Evolutionary conservation across 2,888 invertebrate genomes (phyloP).

Genomic region (Andrena dorsata): DNA sequence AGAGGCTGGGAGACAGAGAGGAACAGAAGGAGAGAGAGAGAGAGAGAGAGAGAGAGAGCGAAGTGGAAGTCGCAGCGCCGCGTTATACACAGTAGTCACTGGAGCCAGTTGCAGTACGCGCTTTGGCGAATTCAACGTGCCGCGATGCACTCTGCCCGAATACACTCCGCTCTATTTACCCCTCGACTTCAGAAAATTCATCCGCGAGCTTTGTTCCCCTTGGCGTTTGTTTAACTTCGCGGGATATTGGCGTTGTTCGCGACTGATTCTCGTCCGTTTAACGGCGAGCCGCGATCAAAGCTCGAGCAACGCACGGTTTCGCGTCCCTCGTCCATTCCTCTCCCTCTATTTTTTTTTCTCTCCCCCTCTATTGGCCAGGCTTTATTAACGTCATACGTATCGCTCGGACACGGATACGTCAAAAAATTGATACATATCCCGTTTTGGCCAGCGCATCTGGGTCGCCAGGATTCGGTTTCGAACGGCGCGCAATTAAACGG

Average conservation of each 20-base stretch:
- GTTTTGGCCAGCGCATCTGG: neutral
- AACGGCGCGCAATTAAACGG: constrained; percentile 30
- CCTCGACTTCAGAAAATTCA: constrained; percentile 5
- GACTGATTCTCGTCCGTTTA: neutral
- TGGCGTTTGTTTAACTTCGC: constrained; percentile 8
- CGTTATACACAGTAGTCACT: neutral
- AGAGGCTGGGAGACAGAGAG: constrained; percentile 2
- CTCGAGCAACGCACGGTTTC: neutral
- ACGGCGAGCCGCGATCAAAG: neutral
- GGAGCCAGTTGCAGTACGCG: neutral
- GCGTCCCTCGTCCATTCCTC: neutral
- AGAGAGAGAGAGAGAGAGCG: neutral
- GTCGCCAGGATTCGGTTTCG: constrained; percentile 15
- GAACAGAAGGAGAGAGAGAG: neutral
- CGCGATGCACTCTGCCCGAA: neutral
- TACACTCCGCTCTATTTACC: neutral
- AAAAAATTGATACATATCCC: neutral
- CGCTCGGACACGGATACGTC: neutral
- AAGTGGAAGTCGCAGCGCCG: neutral
- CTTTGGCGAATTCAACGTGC: constrained; percentile 8
- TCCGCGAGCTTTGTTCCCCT: neutral
- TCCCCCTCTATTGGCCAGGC: too few species aligned
- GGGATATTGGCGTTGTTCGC: neutral
- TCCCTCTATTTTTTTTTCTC: neutral
- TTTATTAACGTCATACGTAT: constrained; percentile 1